A percentile compares a stretch with the other conserved stretches of the same genome.
phyloP scores from a whole-genome alignment of 2,113 vertebrate genomes.

The Seriola aureovittata region DNA sequence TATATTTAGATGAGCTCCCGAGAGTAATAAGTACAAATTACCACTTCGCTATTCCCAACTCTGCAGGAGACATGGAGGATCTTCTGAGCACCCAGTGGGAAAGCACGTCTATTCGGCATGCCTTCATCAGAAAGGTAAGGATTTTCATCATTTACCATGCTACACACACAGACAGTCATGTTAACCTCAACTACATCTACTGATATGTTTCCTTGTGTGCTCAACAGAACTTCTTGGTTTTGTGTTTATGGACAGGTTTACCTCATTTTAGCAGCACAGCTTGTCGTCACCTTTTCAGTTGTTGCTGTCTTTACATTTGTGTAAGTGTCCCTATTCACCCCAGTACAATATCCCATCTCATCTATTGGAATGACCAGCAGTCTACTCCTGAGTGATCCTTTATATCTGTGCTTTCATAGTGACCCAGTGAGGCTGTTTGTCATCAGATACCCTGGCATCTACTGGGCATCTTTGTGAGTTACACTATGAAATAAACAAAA shows the following conservation, averaged over 20 bases:
- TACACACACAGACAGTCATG: neutral
- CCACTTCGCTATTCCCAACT: constrained; percentile 22
- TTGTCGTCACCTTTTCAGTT: constrained; percentile 89
- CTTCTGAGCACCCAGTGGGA: constrained; percentile 84
- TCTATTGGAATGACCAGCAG: neutral
- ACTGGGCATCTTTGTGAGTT: constrained; percentile 93
- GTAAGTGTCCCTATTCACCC: constrained; percentile 73
- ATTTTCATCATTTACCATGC: neutral
- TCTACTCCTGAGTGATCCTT: constrained; percentile 11
- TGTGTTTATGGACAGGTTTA: constrained; percentile 88
- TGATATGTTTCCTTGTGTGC: neutral
- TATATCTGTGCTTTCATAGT: constrained; percentile 72
- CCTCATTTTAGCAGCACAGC: constrained; percentile 90
- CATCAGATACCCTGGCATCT: constrained; percentile 83
- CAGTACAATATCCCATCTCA: neutral
- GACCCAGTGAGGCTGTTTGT: constrained; percentile 85
- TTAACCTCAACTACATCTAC: neutral
- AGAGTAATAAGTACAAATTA: neutral
- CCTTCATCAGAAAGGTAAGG: constrained; percentile 91
- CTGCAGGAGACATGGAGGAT: constrained; percentile 77
- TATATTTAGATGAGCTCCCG: constrained; percentile 2
- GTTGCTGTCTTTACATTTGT: constrained; percentile 90
- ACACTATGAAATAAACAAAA: constrained; percentile 3
- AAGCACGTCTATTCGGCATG: constrained; percentile 87
- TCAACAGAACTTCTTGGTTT: constrained; percentile 22